phyloP scores from a whole-genome alignment of 2,113 vertebrate genomes.

The Turnix velox region DNA sequence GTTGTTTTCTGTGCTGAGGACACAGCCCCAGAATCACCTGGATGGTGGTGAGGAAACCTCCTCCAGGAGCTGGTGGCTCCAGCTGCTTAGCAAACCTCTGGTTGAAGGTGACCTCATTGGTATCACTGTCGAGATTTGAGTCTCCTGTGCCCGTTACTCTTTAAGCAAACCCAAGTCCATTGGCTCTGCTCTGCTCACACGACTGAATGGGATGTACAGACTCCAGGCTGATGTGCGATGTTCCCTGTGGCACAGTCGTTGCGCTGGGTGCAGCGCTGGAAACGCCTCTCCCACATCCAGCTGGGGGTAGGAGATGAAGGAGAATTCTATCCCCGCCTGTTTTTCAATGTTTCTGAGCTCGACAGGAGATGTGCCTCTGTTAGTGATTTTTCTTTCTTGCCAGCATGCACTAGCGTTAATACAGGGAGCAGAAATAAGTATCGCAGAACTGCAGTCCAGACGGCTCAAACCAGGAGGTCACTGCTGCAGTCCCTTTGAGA shows the following conservation, averaged over 20 bases:
- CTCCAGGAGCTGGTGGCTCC: accelerated
- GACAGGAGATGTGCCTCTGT: background rate
- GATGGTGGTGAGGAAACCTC: background rate
- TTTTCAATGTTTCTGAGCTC: background rate
- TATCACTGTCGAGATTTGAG: background rate
- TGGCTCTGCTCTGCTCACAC: background rate
- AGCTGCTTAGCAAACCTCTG: background rate
- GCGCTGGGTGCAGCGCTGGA: background rate
- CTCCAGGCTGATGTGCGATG: background rate
- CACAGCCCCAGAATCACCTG: background rate
- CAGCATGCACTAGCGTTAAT: background rate
- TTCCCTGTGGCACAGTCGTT: background rate
- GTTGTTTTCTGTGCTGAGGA: background rate
- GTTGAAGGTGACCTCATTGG: background rate
- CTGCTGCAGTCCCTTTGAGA: background rate
- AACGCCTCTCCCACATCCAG: background rate
- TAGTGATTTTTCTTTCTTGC: background rate
- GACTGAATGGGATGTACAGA: background rate
- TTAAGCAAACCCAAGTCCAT: background rate
- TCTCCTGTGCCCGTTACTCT: background rate
- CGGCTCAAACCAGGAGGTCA: background rate
- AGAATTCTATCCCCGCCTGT: background rate
- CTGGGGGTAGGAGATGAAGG: background rate
- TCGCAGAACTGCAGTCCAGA: background rate
- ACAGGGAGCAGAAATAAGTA: background rate